Percentiles rank a stretch among this genome's conserved stretches.
phyloP scores from a whole-genome alignment of 2,888 invertebrate species.

The Monochamus alternatus region DNA sequence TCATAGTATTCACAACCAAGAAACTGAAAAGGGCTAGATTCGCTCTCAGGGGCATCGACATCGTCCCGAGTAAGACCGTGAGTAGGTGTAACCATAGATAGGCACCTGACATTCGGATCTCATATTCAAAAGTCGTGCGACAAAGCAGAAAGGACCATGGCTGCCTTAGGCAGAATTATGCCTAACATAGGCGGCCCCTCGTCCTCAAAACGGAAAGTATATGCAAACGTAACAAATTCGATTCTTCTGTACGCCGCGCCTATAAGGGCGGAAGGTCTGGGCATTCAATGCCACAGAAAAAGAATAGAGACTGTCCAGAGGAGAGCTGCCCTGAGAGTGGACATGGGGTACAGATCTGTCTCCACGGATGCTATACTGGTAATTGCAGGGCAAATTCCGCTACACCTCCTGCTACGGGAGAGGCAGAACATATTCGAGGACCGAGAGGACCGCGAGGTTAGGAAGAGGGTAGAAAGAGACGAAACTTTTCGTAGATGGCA shows the following conservation, averaged over 20 bases:
- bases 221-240: conserved; percentile 5
- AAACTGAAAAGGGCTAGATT: no score
- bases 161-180: conserved; percentile 19
- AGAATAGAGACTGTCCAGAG: conserved; percentile 23
- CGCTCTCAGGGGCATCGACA: no score
- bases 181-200: conserved; percentile 34
- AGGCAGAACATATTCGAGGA: not conserved
- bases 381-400: conserved; percentile 32
- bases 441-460: not conserved
- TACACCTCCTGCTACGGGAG: conserved; percentile 32
- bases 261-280: conserved; percentile 24
- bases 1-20: not conserved
- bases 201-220: not conserved
- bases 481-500: no score
- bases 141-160: conserved; percentile 19
- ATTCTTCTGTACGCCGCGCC: conserved; percentile 39
- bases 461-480: not conserved
- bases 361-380: conserved; percentile 39
- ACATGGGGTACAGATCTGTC: conserved; percentile 40
- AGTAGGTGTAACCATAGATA: conserved; percentile 15
- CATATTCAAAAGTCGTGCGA: conserved; percentile 17
- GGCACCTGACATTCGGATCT: conserved; percentile 14
- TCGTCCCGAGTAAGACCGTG: no score
- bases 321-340: conserved; percentile 13
- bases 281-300: not conserved